Conservation (phyloP, 2,113 vertebrate species). For the Mormyrus lacerda region DNA sequence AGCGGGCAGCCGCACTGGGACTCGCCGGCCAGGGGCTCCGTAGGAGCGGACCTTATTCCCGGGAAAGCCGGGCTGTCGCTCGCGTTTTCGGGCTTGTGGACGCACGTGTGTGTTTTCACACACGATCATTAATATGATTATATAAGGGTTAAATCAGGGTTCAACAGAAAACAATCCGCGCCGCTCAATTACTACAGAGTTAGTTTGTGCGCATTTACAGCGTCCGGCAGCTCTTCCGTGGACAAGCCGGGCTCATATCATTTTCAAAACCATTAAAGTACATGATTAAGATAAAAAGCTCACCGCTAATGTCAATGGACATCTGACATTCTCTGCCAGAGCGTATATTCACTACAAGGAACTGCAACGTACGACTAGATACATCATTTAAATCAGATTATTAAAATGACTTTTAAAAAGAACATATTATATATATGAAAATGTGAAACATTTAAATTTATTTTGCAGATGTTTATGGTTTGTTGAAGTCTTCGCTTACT, state of each 20-base stretch:
- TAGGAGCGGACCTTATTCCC: not conserved
- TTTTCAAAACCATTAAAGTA: not conserved
- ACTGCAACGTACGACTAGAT: not conserved
- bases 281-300: not conserved
- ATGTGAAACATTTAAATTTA: not conserved
- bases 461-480: not conserved
- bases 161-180: not conserved
- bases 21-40: not conserved
- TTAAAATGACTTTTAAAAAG: not conserved
- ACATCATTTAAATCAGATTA: not conserved
- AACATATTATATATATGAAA: not conserved
- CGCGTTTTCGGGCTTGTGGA: not conserved
- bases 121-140: not conserved
- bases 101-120: not conserved
- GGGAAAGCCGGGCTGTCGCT: not conserved
- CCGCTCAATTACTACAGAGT: not conserved
- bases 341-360: not conserved
- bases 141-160: not conserved
- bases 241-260: not conserved
- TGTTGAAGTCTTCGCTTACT: not conserved
- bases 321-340: not conserved
- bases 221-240: not conserved
- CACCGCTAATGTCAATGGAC: not conserved
- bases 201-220: not conserved
- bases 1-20: not conserved